Conservation (phyloP, 2,888 invertebrate genomes). For the Phasia obesa region DNA sequence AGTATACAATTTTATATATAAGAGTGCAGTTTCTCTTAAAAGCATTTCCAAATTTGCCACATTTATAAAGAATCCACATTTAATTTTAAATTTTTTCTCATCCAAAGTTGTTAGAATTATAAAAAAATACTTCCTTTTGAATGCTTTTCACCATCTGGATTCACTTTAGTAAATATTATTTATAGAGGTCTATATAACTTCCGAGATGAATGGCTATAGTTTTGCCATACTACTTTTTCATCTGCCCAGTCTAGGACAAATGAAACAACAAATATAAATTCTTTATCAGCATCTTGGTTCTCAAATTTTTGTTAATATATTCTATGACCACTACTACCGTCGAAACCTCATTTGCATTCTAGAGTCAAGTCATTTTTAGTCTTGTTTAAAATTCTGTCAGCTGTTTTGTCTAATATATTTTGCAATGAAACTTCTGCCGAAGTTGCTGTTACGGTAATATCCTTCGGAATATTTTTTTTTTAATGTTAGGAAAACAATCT, state of each 20-base stretch:
- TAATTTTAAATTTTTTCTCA: too few relatives aligned
- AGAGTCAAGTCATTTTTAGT: neutral
- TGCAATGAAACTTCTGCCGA: neutral
- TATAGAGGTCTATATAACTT: too few relatives aligned
- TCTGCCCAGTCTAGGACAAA: neutral
- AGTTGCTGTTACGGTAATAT: constrained; percentile 14
- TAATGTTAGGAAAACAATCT: neutral
- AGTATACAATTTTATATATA: too few relatives aligned
- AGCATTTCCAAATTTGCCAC: too few relatives aligned
- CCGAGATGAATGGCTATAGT: too few relatives aligned
- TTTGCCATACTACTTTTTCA: neutral
- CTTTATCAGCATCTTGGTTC: too few relatives aligned
- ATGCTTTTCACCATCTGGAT: too few relatives aligned
- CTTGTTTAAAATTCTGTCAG: neutral
- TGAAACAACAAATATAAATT: neutral
- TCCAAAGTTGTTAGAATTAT: too few relatives aligned
- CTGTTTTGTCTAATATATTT: neutral
- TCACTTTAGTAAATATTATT: too few relatives aligned
- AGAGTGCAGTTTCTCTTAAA: too few relatives aligned
- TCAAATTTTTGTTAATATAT: neutral
- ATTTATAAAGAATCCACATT: too few relatives aligned
- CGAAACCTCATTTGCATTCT: neutral
- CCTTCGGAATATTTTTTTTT: constrained; percentile 6
- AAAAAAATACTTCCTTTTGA: too few relatives aligned
- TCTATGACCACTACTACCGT: neutral